A percentile compares a stretch with the other conserved stretches of the same genome.
Evolutionary conservation across 2,797 vertebrate species (phyloP).

Genomic region (Carcharodon carcharias): DNA sequence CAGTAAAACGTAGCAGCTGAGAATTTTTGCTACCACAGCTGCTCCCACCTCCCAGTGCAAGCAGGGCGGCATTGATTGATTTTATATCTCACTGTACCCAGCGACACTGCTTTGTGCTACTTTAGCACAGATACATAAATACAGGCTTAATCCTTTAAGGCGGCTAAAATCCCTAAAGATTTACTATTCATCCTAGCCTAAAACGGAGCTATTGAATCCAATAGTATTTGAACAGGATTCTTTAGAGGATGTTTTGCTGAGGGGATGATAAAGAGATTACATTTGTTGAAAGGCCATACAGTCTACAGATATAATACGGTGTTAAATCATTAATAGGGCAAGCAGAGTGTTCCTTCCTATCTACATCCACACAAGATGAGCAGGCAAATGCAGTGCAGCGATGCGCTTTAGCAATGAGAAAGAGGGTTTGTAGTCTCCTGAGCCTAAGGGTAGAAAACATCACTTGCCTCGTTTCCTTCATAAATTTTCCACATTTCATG

Average conservation of each 20-base stretch:
- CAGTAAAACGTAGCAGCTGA: neutral
- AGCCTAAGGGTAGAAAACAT: neutral
- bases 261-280: conserved; percentile 25
- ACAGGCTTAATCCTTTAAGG: conserved; percentile 12
- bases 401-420: neutral
- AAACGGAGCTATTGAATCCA: neutral
- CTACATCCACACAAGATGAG: neutral
- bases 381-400: neutral
- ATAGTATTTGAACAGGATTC: conserved; percentile 19
- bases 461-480: neutral
- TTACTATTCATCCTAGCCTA: conserved; percentile 4
- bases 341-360: neutral
- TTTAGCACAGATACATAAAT: conserved; percentile 8
- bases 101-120: neutral
- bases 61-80: neutral
- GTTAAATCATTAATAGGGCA: conserved; percentile 22
- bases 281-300: neutral
- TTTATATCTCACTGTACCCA: conserved; percentile 30
- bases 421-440: neutral
- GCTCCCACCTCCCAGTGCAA: neutral
- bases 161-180: conserved; percentile 13
- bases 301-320: neutral
- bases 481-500: neutral
- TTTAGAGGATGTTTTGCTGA: conserved; percentile 9
- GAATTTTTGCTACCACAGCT: neutral